Evolutionary conservation across 2,797 vertebrate genomes (phyloP), one percentile per base, ranked within the genome.

Genomic region (Eleutherodactylus coqui): DNA sequence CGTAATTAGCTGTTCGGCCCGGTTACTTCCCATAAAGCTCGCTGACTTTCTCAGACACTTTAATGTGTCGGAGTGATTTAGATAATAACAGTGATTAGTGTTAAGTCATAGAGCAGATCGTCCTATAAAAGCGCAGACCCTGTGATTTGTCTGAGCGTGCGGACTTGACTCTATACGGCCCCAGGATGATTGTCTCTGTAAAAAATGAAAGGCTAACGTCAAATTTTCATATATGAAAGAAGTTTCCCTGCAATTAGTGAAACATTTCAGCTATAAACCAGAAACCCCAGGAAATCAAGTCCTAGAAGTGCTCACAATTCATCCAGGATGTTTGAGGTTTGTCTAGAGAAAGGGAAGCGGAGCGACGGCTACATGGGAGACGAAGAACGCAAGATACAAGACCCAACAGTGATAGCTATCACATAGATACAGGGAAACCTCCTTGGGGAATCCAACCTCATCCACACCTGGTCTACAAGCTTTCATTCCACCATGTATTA

Each of bases 61-160:
- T 38, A 55, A 64, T 70, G 76, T 73, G 53, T 82, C 19, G 55
- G 67, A 79, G 84, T 79, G 41, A 86, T 86, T 86, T 75, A 60
- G 70, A 76, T 75, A 86, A 76, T 86, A 64, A 76, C 85, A 38
- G 85, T 82, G 79, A 86, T 86, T 86, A 82, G 69, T 32, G 29
- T 45, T 34, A 60, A 75, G 67, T 67, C 41, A 36, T 51, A 49
- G 1, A 82, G 70, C 55, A 13, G 55, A 72, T 17, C 29, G 53
- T 8, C 84, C 60, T 38, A 53, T 81, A 86, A 81, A 81, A 73
- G 10, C 36, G 14, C 84, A 60, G 76, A 21, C 76, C 11, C 62
- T 69, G 60, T 69, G 83, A 85, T 38, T 62, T 38, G 83, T 58
- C 60, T 70, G 70, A 80, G 49, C 16, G 14, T n/a, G 29, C 34